Evolutionary conservation across 2,888 invertebrate genomes (phyloP).

Genomic region (Drosophila paracracens): DNA sequence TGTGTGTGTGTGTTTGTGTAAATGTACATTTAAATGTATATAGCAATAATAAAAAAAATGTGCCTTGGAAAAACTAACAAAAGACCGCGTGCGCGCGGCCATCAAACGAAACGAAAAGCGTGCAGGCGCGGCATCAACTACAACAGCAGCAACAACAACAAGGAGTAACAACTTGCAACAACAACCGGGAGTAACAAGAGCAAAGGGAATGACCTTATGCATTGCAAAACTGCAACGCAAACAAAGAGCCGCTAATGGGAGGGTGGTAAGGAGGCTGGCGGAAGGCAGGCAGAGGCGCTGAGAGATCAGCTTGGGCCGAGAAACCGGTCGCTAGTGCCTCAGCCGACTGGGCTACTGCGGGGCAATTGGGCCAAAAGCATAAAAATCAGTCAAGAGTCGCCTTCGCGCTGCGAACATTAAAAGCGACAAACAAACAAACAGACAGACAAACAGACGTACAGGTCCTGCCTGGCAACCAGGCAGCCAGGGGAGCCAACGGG

Average conservation of each 20-base stretch:
- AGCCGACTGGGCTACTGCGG: slow-evolving; percentile 64
- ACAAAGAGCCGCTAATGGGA: slow-evolving; percentile 75
- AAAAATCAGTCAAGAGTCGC: slow-evolving; percentile 80
- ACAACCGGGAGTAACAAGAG: slow-evolving; percentile 39
- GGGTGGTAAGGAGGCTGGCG: slow-evolving; percentile 12
- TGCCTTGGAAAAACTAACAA: slow-evolving; percentile 76
- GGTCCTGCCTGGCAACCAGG: slow-evolving; percentile 28
- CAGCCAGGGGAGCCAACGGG: not conserved
- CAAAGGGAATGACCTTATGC: slow-evolving; percentile 64
- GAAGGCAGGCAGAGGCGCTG: not conserved
- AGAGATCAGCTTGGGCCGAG: slow-evolving; percentile 44
- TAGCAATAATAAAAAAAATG: slow-evolving; percentile 61
- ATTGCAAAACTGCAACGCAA: slow-evolving; percentile 70
- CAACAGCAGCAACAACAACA: slow-evolving; percentile 44
- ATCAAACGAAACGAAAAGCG: slow-evolving; percentile 79
- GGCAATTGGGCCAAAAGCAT: slow-evolving; percentile 81
- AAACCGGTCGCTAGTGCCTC: slow-evolving; percentile 39
- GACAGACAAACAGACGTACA: slow-evolving; percentile 72
- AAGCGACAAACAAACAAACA: slow-evolving; percentile 80
- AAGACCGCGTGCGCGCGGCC: slow-evolving; percentile 74
- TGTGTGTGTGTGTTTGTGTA: not conserved
- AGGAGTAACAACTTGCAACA: slow-evolving; percentile 14
- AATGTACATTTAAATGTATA: slow-evolving; percentile 1
- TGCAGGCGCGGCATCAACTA: slow-evolving; percentile 60
- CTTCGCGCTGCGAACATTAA: slow-evolving; percentile 71